phyloP scores from a whole-genome alignment of 2,113 vertebrate species.

The Notarius lentiginosus region DNA sequence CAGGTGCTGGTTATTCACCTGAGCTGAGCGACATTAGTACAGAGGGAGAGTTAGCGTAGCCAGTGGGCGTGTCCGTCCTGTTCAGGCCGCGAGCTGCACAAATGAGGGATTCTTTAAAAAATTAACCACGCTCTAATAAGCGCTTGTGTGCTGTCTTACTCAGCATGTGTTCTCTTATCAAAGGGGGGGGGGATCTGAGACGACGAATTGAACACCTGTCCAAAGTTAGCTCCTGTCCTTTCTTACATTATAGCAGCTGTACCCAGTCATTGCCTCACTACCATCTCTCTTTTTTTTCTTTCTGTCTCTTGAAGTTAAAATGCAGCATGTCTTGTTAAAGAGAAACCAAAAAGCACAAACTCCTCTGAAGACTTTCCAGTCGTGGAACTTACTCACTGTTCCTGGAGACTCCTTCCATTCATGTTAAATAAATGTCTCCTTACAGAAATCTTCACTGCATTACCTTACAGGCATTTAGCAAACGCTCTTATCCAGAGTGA shows the following conservation, averaged over 20 bases:
- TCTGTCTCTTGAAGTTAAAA: background rate
- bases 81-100: background rate
- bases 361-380: too few relatives aligned
- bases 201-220: too few relatives aligned
- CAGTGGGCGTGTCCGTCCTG: slow-evolving; percentile 50
- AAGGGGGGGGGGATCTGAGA: slow-evolving; percentile 46
- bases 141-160: slow-evolving; percentile 54
- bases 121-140: slow-evolving; percentile 55
- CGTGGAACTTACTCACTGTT: background rate
- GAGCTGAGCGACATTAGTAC: background rate
- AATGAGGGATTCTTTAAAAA: slow-evolving; percentile 63
- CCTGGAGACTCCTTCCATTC: background rate
- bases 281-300: background rate
- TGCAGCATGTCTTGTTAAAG: too few relatives aligned
- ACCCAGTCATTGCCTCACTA: too few relatives aligned
- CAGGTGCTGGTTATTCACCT: slow-evolving; percentile 2
- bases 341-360: too few relatives aligned
- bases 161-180: slow-evolving; percentile 55
- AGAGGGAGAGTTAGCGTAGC: background rate
- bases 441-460: too few relatives aligned
- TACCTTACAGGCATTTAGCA: too few relatives aligned
- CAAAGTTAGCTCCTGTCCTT: too few relatives aligned
- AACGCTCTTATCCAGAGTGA: too few relatives aligned
- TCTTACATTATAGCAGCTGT: background rate
- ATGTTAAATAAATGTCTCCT: too few relatives aligned